phyloP scores from a whole-genome alignment of 2,888 invertebrate species.

The Alloplasta piceator region DNA sequence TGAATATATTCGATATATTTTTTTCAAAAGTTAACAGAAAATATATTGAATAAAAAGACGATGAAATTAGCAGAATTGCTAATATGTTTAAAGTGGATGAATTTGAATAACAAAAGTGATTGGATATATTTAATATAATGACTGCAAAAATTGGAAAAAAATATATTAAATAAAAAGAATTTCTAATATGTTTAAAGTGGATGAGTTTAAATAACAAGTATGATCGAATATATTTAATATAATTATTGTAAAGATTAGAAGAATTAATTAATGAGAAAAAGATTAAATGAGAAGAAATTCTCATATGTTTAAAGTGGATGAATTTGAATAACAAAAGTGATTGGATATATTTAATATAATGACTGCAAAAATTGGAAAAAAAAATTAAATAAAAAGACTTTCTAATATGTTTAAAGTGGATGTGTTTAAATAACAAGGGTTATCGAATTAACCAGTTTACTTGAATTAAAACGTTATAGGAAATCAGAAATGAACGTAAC shows the following conservation, averaged over 20 bases:
- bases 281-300: not conserved
- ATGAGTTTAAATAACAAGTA: constrained; percentile 12
- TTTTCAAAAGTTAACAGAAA: not conserved
- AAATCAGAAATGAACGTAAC: not conserved
- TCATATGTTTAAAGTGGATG: no score
- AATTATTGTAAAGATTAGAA: not conserved
- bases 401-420: no score
- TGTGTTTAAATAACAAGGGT: constrained; percentile 16
- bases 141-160: not conserved
- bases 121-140: not conserved
- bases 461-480: not conserved
- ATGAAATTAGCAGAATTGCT: not conserved
- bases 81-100: no score
- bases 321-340: no score
- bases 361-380: not conserved
- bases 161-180: not conserved
- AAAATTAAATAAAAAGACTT: not conserved
- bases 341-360: not conserved
- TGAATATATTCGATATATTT: not conserved
- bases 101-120: no score
- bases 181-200: no score
- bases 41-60: not conserved
- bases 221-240: constrained; percentile 10
- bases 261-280: not conserved
- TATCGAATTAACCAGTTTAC: constrained; percentile 43